Conservation (phyloP, 2,113 vertebrate species). For the Chrysemys picta region DNA sequence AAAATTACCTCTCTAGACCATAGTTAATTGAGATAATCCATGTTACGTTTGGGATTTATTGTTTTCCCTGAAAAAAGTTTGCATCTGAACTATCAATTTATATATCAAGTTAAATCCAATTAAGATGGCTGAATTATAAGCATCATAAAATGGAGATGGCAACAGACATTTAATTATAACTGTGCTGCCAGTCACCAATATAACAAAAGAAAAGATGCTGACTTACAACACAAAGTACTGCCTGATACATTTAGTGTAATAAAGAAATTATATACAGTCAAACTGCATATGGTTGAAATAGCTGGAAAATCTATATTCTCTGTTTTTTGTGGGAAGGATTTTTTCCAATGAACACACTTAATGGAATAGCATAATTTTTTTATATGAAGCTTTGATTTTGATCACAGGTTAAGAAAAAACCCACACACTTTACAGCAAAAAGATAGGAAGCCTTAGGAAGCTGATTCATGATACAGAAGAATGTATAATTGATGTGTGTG, state of each 20-base stretch:
- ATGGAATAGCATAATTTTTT: constrained; percentile 11
- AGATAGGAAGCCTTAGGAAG: constrained; percentile 58
- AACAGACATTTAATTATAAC: constrained; percentile 63
- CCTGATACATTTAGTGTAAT: constrained; percentile 8
- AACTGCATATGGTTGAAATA: not conserved
- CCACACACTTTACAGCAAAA: constrained; percentile 56
- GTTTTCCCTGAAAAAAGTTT: constrained; percentile 6
- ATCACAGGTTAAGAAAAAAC: constrained; percentile 48
- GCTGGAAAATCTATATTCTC: constrained; percentile 19
- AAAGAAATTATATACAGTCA: constrained; percentile 33
- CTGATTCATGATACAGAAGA: constrained; percentile 70
- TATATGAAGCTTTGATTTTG: constrained; percentile 35
- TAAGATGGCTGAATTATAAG: constrained; percentile 51
- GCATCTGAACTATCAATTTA: constrained; percentile 2
- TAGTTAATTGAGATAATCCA: not conserved
- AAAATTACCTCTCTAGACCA: not conserved
- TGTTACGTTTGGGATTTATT: not conserved
- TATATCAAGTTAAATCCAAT: constrained; percentile 45
- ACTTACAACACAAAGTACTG: not conserved
- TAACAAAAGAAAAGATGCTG: constrained; percentile 49
- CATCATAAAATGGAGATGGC: constrained; percentile 39
- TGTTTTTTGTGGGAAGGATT: constrained; percentile 16
- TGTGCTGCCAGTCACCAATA: constrained; percentile 25
- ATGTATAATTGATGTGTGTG: constrained; percentile 77
- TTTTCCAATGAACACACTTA: constrained; percentile 35